A percentile compares a stretch with the other conserved stretches of the same genome.
Conservation (phyloP, 2,888 invertebrate species). For the Aporophyla nigra region DNA sequence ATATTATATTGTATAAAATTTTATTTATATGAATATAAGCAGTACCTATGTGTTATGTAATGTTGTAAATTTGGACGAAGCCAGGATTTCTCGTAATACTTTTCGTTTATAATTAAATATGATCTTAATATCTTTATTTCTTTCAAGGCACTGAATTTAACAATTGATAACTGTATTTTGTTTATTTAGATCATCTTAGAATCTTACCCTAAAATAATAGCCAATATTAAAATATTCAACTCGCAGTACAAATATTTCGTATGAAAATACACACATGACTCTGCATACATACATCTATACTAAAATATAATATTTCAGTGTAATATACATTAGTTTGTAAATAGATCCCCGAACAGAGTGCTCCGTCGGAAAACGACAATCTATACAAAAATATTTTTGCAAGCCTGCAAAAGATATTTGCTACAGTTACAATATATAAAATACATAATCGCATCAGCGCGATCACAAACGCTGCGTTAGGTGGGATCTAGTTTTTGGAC, state of each 20-base stretch:
- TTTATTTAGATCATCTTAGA: slow-evolving; percentile 84
- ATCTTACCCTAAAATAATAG: slow-evolving; percentile 88
- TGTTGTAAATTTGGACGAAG: slow-evolving; percentile 79
- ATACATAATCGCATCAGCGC: slow-evolving; percentile 74
- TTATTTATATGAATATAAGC: slow-evolving; percentile 71
- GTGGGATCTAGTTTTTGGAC: slow-evolving; percentile 88
- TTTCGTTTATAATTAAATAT: slow-evolving; percentile 80
- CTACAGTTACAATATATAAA: slow-evolving; percentile 75
- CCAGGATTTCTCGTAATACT: slow-evolving; percentile 76
- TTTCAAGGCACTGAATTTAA: slow-evolving; percentile 89
- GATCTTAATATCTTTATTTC: slow-evolving; percentile 83
- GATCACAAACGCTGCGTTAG: slow-evolving; percentile 81
- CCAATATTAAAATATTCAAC: slow-evolving; percentile 89
- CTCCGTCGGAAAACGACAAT: slow-evolving; percentile 82
- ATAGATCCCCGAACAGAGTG: slow-evolving; percentile 82
- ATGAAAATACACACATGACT: slow-evolving; percentile 90
- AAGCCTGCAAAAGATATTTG: slow-evolving; percentile 78
- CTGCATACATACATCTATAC: slow-evolving; percentile 88
- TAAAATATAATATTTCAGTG: slow-evolving; percentile 86
- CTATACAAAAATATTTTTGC: slow-evolving; percentile 88
- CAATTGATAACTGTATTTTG: slow-evolving; percentile 86
- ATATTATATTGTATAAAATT: slow-evolving; percentile 69
- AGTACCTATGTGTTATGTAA: slow-evolving; percentile 69
- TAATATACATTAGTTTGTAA: slow-evolving; percentile 88
- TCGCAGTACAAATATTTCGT: slow-evolving; percentile 87